Evolutionary conservation across 1,140 invertebrate genomes (phyloP).

Genomic region (Melanaphis sacchari): DNA sequence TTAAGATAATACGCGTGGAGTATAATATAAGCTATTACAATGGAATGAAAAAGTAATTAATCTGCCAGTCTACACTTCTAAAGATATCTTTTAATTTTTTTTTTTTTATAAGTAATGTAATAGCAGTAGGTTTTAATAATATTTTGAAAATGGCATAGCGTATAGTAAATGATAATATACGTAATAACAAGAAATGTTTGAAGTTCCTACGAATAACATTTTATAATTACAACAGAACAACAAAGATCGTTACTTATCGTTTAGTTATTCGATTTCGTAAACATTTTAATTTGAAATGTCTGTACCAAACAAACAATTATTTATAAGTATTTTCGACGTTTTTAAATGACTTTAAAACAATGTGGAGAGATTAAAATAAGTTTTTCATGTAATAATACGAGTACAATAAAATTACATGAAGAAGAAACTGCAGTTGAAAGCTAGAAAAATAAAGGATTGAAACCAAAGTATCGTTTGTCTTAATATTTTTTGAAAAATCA

Average conservation of each 20-base stretch:
- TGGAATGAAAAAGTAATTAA: not conserved
- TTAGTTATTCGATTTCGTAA: no score
- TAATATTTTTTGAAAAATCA: no score
- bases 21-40: not conserved
- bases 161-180: not conserved
- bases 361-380: no score
- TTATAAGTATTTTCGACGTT: not conserved
- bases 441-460: no score
- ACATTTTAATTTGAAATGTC: no score
- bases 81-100: not conserved
- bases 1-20: not conserved
- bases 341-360: not conserved
- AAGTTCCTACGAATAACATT: not conserved
- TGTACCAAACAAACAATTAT: no score
- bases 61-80: not conserved
- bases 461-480: no score
- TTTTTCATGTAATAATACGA: no score
- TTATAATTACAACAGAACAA: not conserved
- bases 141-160: not conserved
- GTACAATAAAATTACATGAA: no score
- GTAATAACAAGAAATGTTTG: not conserved
- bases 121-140: not conserved
- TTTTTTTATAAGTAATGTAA: no score
- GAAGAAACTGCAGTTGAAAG: no score
- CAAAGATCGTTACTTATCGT: not conserved